phyloP scores from a whole-genome alignment of 35 echinoderm and acorn worm genomes.

The Lytechinus variegatus region DNA sequence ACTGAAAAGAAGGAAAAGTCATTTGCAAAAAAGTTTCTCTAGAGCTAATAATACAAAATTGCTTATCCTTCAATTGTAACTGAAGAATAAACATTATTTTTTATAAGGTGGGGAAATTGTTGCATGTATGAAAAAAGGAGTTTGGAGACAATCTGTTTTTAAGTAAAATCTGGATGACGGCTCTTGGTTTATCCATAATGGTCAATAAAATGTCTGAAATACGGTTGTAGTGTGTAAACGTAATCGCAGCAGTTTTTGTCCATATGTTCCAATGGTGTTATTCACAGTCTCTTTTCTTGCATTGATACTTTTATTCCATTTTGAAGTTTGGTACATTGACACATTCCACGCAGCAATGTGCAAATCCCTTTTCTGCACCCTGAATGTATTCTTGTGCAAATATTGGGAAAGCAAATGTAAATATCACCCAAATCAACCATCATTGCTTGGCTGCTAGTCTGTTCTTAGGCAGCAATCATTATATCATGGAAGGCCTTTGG shows the following conservation, averaged over 20 bases:
- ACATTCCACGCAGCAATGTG: background rate
- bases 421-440: conserved; percentile 44
- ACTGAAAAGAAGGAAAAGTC: too few species aligned
- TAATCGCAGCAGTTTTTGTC: background rate
- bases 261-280: background rate
- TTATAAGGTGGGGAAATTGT: too few species aligned
- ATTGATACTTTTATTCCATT: background rate
- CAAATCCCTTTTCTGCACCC: background rate
- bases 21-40: too few species aligned
- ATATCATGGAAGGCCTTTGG: too few species aligned
- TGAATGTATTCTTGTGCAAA: conserved; percentile 29
- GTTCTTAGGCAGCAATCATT: background rate
- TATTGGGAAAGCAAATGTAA: conserved; percentile 15
- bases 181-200: too few species aligned
- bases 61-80: too few species aligned
- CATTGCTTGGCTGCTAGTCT: background rate
- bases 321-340: background rate
- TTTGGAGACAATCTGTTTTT: background rate
- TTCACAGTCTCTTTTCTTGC: background rate
- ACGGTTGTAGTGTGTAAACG: background rate
- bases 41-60: too few species aligned
- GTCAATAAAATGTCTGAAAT: background rate
- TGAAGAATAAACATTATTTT: too few species aligned
- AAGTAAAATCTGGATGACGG: background rate
- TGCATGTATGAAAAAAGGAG: background rate